Conservation (phyloP, 2,797 vertebrate genomes). For the Gymnocypris eckloni region DNA sequence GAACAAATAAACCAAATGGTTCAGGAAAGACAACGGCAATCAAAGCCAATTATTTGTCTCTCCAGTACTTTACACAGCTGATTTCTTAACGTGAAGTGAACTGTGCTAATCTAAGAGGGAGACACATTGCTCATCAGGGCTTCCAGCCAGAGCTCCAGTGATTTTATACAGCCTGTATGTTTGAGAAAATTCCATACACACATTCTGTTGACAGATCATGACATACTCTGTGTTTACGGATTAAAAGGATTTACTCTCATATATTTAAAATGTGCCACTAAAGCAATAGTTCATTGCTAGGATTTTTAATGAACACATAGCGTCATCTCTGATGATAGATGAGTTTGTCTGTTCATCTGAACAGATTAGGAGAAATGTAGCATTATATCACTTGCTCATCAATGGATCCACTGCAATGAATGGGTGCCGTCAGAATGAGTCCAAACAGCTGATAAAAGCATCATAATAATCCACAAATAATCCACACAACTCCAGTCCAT, state of each 20-base stretch:
- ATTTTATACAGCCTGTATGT: constrained; percentile 11
- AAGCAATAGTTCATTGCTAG: neutral
- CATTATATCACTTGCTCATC: no score
- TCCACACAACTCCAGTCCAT: no score
- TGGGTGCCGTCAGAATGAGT: no score
- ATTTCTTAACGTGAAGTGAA: constrained; percentile 21
- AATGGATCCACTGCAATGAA: no score
- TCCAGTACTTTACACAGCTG: neutral
- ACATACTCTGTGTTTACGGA: neutral
- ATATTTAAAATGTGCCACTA: no score
- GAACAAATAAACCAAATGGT: constrained; percentile 24
- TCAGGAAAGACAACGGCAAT: constrained; percentile 1
- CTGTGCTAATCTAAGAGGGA: constrained; percentile 2
- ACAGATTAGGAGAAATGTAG: no score
- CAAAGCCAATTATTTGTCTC: constrained; percentile 16
- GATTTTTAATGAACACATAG: no score
- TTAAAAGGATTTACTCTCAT: neutral
- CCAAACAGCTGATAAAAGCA: no score
- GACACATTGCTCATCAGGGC: constrained; percentile 26
- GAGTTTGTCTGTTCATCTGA: no score
- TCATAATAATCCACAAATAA: no score
- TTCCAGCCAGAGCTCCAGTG: neutral
- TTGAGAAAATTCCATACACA: neutral
- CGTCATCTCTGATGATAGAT: no score
- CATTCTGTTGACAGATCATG: neutral